phyloP scores from a whole-genome alignment of 2,888 invertebrate genomes.

The Taphrorychus bicolor region DNA sequence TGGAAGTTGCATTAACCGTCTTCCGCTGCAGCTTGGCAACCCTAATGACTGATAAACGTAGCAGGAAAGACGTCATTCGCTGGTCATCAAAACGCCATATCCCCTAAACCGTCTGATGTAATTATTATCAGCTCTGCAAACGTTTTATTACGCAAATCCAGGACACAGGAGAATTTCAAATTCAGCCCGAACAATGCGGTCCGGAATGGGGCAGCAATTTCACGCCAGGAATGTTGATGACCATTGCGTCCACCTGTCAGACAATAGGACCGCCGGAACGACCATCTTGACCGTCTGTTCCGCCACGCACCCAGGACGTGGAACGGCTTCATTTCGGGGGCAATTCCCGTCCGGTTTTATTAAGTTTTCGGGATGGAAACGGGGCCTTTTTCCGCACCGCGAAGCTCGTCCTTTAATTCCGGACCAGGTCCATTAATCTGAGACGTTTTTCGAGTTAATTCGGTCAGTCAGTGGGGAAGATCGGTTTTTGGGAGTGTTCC shows the following conservation, averaged over 20 bases:
- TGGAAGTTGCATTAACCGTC: background rate
- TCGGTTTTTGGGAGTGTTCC: too few relatives aligned
- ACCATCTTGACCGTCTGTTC: slow-evolving; percentile 51
- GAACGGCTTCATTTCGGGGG: slow-evolving; percentile 34
- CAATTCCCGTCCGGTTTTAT: slow-evolving; percentile 36
- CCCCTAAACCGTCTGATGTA: slow-evolving; percentile 9
- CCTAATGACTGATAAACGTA: slow-evolving; percentile 40
- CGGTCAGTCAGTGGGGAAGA: too few relatives aligned
- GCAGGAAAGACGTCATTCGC: slow-evolving; percentile 33
- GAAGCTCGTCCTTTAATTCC: slow-evolving; percentile 29
- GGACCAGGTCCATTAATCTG: slow-evolving; percentile 29
- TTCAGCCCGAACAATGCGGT: slow-evolving; percentile 1
- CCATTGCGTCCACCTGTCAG: slow-evolving; percentile 51
- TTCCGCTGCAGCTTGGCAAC: background rate
- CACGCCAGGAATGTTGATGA: slow-evolving; percentile 57
- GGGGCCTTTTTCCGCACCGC: slow-evolving; percentile 37
- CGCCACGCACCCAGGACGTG: slow-evolving; percentile 25
- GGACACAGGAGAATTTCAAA: background rate
- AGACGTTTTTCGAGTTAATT: slow-evolving; percentile 31
- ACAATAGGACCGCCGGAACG: slow-evolving; percentile 50
- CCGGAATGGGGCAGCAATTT: slow-evolving; percentile 45
- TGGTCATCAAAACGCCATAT: slow-evolving; percentile 47
- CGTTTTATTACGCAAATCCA: background rate
- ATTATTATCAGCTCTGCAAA: background rate
- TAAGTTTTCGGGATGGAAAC: slow-evolving; percentile 33